These are phyloP conservation scores for Mixornis gularis DNA, from an alignment of 2,113 vertebrate species.

Conservation along the genomic window DNA sequence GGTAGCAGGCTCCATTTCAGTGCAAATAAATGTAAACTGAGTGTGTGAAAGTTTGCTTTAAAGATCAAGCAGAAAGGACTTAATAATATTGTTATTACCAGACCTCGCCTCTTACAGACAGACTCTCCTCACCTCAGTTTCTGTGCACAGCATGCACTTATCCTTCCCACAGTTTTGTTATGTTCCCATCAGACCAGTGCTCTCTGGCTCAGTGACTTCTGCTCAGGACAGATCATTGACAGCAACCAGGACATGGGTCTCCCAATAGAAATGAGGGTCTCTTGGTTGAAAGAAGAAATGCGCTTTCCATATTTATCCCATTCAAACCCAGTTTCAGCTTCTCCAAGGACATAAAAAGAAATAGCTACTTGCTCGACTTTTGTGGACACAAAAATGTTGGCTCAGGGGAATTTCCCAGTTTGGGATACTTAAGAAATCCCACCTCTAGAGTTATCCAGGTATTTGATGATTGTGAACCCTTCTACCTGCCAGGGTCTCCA, in stretches of 20 bases:
- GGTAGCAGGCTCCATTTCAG: slow-evolving; percentile 26
- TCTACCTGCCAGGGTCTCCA: background rate
- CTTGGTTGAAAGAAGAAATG: background rate
- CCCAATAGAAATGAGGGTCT: background rate
- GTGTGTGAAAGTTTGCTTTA: background rate
- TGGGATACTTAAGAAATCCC: background rate
- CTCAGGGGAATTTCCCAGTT: background rate
- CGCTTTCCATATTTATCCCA: background rate
- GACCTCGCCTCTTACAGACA: background rate
- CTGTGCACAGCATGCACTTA: background rate
- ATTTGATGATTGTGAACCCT: background rate
- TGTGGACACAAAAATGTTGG: background rate
- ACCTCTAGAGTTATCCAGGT: background rate
- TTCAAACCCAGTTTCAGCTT: background rate
- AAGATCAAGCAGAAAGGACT: background rate
- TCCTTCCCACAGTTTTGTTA: background rate
- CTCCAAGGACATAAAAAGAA: background rate
- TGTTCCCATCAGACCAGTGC: background rate
- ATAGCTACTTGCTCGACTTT: background rate
- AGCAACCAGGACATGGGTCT: background rate
- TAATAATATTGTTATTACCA: background rate
- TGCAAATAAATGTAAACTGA: slow-evolving; percentile 42
- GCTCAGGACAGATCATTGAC: background rate
- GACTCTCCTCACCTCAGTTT: background rate
- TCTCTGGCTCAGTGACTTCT: background rate